These are phyloP conservation scores for Colossoma macropomum DNA, from an alignment of 2,113 vertebrate species.

Conservation along the genomic window DNA sequence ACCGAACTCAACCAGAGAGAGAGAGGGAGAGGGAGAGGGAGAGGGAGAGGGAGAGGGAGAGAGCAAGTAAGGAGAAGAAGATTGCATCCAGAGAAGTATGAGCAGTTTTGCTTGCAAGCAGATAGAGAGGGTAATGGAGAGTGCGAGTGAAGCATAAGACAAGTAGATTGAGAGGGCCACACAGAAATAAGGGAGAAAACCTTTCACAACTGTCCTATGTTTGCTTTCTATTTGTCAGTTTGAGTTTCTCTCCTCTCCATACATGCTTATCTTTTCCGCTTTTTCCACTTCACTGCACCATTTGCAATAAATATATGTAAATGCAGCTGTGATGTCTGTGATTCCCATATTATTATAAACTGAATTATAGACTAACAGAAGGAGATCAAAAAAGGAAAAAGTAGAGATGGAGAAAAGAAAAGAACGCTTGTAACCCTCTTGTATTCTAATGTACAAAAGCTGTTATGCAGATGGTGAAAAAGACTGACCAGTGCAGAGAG, in stretches of 20 bases:
- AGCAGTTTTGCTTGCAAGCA: constrained; percentile 32
- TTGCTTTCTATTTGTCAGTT: constrained; percentile 28
- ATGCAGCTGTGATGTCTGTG: background rate
- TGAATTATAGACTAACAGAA: constrained; percentile 5
- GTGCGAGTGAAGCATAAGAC: constrained; percentile 18
- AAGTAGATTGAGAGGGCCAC: constrained; percentile 21
- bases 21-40: constrained; percentile 9
- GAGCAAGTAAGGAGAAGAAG: constrained; percentile 19
- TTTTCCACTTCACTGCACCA: background rate
- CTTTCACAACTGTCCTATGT: constrained; percentile 1
- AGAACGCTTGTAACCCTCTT: background rate
- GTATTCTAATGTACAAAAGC: constrained; percentile 3
- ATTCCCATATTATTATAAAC: constrained; percentile 11
- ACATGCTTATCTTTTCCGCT: background rate
- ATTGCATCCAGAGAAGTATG: constrained; percentile 36
- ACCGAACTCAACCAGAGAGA: constrained; percentile 42
- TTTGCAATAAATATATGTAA: constrained; percentile 32
- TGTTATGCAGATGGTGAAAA: constrained; percentile 16
- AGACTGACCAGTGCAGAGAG: background rate
- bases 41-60: background rate
- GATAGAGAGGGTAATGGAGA: constrained; percentile 29
- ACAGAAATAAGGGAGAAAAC: constrained; percentile 7
- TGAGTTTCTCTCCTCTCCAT: background rate
- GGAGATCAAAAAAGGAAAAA: constrained; percentile 17
- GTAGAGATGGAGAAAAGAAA: constrained; percentile 1